These are phyloP conservation scores for Heliornis fulica DNA, from an alignment of 2,113 vertebrate species.

Conservation along the genomic window DNA sequence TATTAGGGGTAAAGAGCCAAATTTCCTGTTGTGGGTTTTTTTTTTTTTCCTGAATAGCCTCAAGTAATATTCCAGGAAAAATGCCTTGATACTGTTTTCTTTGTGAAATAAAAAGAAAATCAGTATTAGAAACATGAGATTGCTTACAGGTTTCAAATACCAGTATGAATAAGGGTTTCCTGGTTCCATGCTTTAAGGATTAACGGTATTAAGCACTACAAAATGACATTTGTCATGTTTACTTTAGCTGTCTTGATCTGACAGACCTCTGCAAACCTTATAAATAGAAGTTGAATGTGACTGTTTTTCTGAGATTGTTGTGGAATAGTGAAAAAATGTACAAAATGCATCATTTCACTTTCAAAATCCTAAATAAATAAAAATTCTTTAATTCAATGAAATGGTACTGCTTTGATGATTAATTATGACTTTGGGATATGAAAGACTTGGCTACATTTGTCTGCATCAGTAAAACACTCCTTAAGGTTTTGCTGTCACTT, in stretches of 20 bases:
- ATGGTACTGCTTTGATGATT: not conserved
- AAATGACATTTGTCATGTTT: constrained; percentile 17
- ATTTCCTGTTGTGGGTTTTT: constrained; percentile 52
- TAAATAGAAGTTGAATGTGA: not conserved
- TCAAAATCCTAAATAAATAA: not conserved
- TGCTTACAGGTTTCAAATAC: constrained; percentile 18
- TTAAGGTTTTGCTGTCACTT: not conserved
- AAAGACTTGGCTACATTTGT: not conserved
- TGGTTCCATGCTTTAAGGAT: constrained; percentile 20
- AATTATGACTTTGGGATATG: not conserved
- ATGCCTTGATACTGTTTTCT: constrained; percentile 49
- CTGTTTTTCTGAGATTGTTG: not conserved
- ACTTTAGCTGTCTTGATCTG: constrained; percentile 21
- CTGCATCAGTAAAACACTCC: not conserved
- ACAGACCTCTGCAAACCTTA: constrained; percentile 15
- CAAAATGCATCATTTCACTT: not conserved
- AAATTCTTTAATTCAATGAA: not conserved
- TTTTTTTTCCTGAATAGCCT: constrained; percentile 35
- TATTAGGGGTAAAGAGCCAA: constrained; percentile 32
- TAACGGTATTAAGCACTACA: constrained; percentile 7
- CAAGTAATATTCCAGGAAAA: constrained; percentile 45
- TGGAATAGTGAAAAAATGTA: not conserved
- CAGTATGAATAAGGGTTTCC: constrained; percentile 6
- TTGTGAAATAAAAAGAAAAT: constrained; percentile 54
- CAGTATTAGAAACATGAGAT: not conserved